Evolutionary conservation across 2,888 invertebrate species (phyloP), one percentile per base, ranked within the genome.

Genomic region (Ectemnius cavifrons): DNA sequence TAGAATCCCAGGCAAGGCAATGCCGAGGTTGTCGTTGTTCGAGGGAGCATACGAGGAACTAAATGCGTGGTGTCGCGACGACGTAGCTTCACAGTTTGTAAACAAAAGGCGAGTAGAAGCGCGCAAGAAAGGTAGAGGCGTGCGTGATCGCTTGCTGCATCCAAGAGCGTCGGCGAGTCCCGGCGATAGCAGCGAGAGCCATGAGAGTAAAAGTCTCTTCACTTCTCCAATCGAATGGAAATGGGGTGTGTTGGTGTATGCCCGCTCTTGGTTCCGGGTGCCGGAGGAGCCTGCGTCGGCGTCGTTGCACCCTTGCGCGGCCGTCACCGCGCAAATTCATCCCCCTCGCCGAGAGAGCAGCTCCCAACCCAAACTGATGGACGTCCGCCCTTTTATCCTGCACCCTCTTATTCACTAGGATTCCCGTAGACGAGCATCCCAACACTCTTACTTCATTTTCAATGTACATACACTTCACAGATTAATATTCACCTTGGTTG

Each of bases 271-370:
- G 82, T 86, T 82, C 83, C 82, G 85, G 85, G 75, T 81, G 71
- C 67, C 75, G 78, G 78, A 79, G 79, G 78, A 82, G 73, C 77
- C 74, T 71, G 88, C 88, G 88, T 88, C 88, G 88, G 88, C 88
- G 88, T 86, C 80, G 75, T 81, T 71, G 73, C 82, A 79, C 71
- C 83, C 84, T 76, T 85, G 88, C 88, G 88, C 88, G 86, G 73
- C 74, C 79, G 78, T 80, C 81, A 71, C 81, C 75, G 82, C 86
- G 84, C 84, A 87, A 85, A 84, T 84, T 84, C 83, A 80, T 84
- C 83, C 74, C 80, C 71, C 67, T 68, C 69, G 75, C 77, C 77
- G 64, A 71, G 63, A 62, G 81, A 75, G 68, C 79, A 16, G 16
- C 52, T 16, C 14, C 52, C 52, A 13, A 52, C 74, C 67, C 77